Evolutionary conservation across 2,888 invertebrate genomes (phyloP), one percentile per base, ranked within the genome.

Genomic region (Julus scandinavius): DNA sequence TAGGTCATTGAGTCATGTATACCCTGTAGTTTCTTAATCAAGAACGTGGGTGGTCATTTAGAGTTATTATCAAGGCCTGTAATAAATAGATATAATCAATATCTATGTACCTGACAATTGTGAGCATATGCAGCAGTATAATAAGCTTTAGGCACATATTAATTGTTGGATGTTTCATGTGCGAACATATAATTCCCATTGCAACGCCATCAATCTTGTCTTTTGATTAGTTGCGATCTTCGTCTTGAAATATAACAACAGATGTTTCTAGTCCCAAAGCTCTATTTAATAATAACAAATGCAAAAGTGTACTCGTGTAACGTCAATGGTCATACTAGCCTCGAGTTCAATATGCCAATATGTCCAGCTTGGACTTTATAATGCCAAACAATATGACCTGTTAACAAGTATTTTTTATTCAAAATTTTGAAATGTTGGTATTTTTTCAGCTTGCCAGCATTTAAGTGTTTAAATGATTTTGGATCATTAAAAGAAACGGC

Each of bases 1-100:
- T 80, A 40, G 80, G 80, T 38, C 80, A 80, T 3, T 4, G 38
- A 80, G 29, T 80, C 80, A 29, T 80, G 80, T 80, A 38, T 80
- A 15, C 38, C 13, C 80, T 9, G 29, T 29, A 40, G 80, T 38
- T 80, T 38, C 29, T 80, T 80, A 80, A 80, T 80, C 80, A 80
- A 38, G 80, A 80, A 80, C 38, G 38, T 38, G 80, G 15, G 38
- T 80, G 80, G 80, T 80, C 80, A 80, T 80, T 80, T 80, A 2
- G 38, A 80, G 80, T 80, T 80, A 80, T 80, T 80, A 80, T 38
- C 38, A 38, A 80, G 38, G 38, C 80, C 38, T 80, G 80, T 15
- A 80, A 80, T 80, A 80, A 80, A 38, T 40, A 38, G 38, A 80
- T 7, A 38, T 38, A 80, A 80, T 80, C 80, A 80, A 80, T 80